A percentile compares a stretch with the other conserved stretches of the same genome.
Conservation (phyloP, 2,113 vertebrate species). For the Carollia perspicillata region DNA sequence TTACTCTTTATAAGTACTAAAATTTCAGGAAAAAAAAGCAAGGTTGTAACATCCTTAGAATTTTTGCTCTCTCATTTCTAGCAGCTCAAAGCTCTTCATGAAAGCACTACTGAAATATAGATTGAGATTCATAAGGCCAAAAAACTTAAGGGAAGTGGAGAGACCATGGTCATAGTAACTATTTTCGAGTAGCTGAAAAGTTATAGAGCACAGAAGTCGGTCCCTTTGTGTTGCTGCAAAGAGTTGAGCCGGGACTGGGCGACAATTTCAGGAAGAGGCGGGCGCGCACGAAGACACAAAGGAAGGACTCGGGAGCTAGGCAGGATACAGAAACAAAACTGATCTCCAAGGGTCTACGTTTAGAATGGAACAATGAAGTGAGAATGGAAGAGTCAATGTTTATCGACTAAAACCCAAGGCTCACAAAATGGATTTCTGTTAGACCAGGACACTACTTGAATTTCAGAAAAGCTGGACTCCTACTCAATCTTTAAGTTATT, state of each 20-base stretch:
- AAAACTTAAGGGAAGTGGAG: not conserved
- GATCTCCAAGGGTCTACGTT: not conserved
- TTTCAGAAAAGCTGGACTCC: constrained; percentile 4
- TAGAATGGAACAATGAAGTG: not conserved
- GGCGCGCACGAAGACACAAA: fast-evolving
- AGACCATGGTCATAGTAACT: not conserved
- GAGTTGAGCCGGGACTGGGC: not conserved
- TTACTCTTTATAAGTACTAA: not conserved
- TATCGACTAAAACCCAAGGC: not conserved
- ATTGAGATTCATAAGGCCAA: not conserved
- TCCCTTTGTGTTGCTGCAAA: not conserved
- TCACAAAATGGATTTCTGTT: not conserved
- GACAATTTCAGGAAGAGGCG: not conserved
- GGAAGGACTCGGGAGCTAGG: not conserved
- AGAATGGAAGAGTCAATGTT: not conserved
- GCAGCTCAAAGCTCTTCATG: not conserved
- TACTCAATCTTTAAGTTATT: not conserved
- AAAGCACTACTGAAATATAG: not conserved
- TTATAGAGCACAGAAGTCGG: fast-evolving
- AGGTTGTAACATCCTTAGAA: not conserved
- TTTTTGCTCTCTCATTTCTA: not conserved
- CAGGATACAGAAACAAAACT: not conserved
- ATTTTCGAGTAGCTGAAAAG: not conserved
- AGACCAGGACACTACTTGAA: not conserved
- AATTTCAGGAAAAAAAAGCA: not conserved